Base-by-base conservation (phyloP, 2,888 invertebrate genomes). In the Ceramica pisi region DNA sequence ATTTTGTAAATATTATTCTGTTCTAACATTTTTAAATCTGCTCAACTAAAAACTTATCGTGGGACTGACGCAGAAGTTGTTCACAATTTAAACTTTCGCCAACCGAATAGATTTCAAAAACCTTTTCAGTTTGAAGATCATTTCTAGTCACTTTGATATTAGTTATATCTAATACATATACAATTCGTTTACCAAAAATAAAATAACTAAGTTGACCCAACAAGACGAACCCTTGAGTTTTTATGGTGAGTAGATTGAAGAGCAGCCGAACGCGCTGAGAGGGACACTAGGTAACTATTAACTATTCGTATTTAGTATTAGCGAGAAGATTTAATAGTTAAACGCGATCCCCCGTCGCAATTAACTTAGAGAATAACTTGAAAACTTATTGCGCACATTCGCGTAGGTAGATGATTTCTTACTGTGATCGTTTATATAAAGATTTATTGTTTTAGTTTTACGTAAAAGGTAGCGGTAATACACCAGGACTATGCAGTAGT, bases 1-100 rank as follows among this genome's bases (percentile, higher is more conserved):
- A 94, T 93, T 94, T 94, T 95, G 94, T 95, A 95, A 93, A 94
- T 94, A 93, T 91, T 91, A 91, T 94, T 94, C 92, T 92, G 94
- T 94, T 95, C 90, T 95, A 95, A 95, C 94, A 91, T 92, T 92
- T 81, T 92, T 92, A 94, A 90, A 93, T 95, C 95, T 95, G 96
- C 95, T 96, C 96, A 95, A 95, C 93, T 94, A 93, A 91, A 93
- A 93, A 92, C 91, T 94, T 92, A 92, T 90, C 89, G 92, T 92
- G 93, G 92, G 93, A 93, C 93, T 94, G 93, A 93, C 88, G 85
- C 75, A 63, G 66, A 75, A 73, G 56, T 51, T 60, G 66, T 72
- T 53, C 66, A 60, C 56, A 57, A 71, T 67, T 57, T 38, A 56
- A 77, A 68, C 63, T 67, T 56, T 48, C 62, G 65, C 69, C 83